Conservation (phyloP, 2,797 vertebrate genomes). For the Eulemur rubriventer region DNA sequence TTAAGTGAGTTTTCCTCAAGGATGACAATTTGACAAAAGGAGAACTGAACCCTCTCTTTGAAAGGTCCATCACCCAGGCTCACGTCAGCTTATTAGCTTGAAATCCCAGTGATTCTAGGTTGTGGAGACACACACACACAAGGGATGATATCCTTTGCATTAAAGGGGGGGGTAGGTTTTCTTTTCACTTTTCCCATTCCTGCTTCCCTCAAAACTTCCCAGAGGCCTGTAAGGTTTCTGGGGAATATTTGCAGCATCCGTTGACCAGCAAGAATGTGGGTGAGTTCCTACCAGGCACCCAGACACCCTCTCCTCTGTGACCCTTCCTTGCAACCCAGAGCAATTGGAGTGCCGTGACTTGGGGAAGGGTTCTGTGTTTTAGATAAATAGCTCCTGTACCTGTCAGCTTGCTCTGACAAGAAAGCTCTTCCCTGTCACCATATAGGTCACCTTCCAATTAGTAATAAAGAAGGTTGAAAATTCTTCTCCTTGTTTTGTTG, state of each 20-base stretch:
- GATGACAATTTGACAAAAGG: background rate
- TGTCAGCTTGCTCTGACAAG: background rate
- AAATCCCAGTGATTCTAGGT: background rate
- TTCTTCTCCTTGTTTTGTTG: background rate
- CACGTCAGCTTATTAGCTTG: background rate
- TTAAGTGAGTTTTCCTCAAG: constrained; percentile 9
- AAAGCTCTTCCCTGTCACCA: background rate
- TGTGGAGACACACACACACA: background rate
- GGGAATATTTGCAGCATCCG: background rate
- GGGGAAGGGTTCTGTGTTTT: background rate
- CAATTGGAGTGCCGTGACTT: background rate
- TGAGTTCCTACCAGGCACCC: background rate
- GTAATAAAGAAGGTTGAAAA: background rate
- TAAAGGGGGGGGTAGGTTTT: background rate
- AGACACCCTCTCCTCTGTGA: background rate
- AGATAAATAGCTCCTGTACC: background rate
- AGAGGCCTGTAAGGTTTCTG: background rate
- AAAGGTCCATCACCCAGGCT: background rate
- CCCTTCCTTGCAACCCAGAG: background rate
- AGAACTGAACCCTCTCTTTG: background rate
- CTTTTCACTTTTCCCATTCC: background rate
- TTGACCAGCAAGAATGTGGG: background rate
- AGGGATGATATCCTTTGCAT: rapidly evolving
- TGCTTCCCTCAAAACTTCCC: background rate
- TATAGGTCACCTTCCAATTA: background rate